Evolutionary conservation across 2,888 invertebrate species (phyloP), one percentile per base, ranked within the genome.

Genomic region (Dicyrtomina minuta): DNA sequence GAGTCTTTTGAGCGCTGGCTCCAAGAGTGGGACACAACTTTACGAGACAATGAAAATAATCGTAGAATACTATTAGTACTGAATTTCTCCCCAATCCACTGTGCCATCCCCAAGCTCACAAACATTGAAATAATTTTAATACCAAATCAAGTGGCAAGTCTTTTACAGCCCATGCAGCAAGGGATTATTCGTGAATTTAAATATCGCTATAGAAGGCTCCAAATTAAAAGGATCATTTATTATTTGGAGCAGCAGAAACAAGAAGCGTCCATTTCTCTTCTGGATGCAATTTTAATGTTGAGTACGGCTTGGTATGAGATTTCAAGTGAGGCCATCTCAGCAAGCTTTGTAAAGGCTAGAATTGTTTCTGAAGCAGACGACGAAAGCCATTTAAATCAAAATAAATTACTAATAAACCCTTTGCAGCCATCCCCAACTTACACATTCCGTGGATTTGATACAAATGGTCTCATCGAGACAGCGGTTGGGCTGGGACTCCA

Each of bases 221-320:
- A 43, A 20, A 2, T 60, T n/a, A 17, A 60, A 44, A 5, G 60
- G 8, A 43, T 43, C 8, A 60, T 60, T 20, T 43, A 41, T 22
- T 60, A 60, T 24, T 13, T 17, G n/a, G 43, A 60, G 20, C 17
- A 60, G 26, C 22, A 33, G 26, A 58, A 58, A n/a, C n/a, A n/a
- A 33, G 17, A 15, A 4, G 12, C 8, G 3, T 43, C 20, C 15
- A 44, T 60, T 41, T 43, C 60, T 8, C 44, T 60, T 15, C 20
- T 60, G 1, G 60, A 60, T 60, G 60, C 60, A 6, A 4, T 43
- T 43, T 43, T 43, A 13, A 60, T 60, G 60, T 22, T 60, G 1
- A n/a, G 15, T 60, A 60, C 60, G n/a, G 60, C 60, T 17, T 60
- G 60, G 60, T 17, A 8, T 3, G 60, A 60, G 10, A 60, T 60